phyloP scores from a whole-genome alignment of 2,113 vertebrate species.

The Ptilonorhynchus violaceus region DNA sequence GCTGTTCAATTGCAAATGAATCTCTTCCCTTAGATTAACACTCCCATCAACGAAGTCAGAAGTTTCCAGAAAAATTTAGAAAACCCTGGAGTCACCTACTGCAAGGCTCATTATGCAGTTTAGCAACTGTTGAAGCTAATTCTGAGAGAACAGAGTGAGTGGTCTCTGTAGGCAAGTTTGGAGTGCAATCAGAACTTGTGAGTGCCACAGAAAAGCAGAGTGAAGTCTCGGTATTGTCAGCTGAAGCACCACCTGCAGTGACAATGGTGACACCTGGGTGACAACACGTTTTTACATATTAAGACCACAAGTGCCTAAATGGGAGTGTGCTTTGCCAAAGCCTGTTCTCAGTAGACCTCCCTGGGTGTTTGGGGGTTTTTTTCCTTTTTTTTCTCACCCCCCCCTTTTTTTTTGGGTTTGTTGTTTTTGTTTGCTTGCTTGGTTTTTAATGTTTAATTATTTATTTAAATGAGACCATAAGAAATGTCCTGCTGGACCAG shows the following conservation, averaged over 20 bases:
- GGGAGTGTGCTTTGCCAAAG: not conserved
- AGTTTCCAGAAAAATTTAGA: not conserved
- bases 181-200: not conserved
- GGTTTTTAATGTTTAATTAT: not conserved
- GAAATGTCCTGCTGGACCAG: not conserved
- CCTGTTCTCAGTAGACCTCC: not conserved
- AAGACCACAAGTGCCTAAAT: not conserved
- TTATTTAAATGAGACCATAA: not conserved
- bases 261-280: not conserved
- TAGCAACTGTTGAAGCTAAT: not conserved
- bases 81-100: not conserved
- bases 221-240: not conserved
- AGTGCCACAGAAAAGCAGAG: not conserved
- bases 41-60: not conserved
- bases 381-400: not conserved
- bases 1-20: not conserved
- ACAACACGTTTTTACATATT: not conserved
- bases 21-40: not conserved
- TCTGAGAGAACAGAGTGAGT: not conserved
- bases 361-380: fast-evolving
- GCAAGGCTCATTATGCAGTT: not conserved
- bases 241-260: not conserved
- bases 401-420: not conserved
- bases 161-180: not conserved
- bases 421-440: not conserved